These are phyloP conservation scores for Myocastor coypus DNA, from an alignment of 2,113 vertebrate species.

Conservation along the genomic window DNA sequence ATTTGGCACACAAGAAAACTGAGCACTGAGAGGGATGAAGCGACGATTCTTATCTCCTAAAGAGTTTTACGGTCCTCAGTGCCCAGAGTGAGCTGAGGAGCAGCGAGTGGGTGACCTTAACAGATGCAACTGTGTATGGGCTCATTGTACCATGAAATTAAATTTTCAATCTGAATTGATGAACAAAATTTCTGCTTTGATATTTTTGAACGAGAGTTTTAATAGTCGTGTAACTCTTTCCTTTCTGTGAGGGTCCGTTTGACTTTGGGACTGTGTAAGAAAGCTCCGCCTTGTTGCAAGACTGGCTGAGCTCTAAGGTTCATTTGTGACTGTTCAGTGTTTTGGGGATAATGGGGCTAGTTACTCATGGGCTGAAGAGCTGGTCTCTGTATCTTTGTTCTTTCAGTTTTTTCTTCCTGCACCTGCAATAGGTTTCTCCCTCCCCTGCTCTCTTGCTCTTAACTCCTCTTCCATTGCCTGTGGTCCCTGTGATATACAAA, in stretches of 20 bases:
- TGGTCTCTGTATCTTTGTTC: background rate
- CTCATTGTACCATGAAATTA: slow-evolving; percentile 90
- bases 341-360: background rate
- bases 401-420: background rate
- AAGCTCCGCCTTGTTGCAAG: background rate
- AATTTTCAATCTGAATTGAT: slow-evolving; percentile 91
- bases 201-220: slow-evolving; percentile 80
- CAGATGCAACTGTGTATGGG: slow-evolving; percentile 86
- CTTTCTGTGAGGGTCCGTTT: slow-evolving; percentile 71
- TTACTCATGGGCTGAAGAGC: background rate
- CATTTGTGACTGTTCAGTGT: background rate
- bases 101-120: slow-evolving; percentile 87
- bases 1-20: slow-evolving; percentile 66
- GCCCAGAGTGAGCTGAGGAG: slow-evolving; percentile 78
- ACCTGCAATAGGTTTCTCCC: background rate
- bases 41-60: slow-evolving; percentile 83
- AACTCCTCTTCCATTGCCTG: background rate
- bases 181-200: slow-evolving; percentile 86
- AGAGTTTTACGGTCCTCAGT: slow-evolving; percentile 84
- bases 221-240: slow-evolving; percentile 84
- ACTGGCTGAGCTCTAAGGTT: background rate
- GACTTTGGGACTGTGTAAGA: background rate
- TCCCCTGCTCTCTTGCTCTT: background rate
- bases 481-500: background rate
- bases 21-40: slow-evolving; percentile 76